phyloP scores from a whole-genome alignment of 2,113 vertebrate genomes.

The Macaca nemestrina region DNA sequence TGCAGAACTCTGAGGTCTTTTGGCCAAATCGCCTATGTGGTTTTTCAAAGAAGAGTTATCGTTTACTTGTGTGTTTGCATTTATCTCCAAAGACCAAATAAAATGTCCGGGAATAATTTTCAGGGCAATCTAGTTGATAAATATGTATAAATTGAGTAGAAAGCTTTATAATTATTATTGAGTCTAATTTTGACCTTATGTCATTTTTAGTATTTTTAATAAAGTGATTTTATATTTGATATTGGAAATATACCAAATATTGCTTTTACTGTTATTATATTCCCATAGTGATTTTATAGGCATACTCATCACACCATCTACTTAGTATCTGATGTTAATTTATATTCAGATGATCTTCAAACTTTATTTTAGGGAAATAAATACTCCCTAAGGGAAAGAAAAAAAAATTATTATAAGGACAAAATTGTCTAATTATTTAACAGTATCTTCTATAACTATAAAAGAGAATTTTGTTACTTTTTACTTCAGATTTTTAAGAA shows the following conservation, averaged over 20 bases:
- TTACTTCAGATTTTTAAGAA: too few species aligned
- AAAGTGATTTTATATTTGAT: neutral
- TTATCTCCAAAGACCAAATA: neutral
- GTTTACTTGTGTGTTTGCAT: neutral
- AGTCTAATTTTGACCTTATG: neutral
- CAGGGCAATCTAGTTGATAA: neutral
- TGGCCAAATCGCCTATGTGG: neutral
- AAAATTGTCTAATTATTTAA: neutral
- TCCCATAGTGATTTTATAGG: neutral
- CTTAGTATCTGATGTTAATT: neutral
- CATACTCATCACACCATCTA: neutral
- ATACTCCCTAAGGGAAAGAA: neutral
- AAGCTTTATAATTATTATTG: neutral
- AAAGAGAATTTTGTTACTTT: neutral
- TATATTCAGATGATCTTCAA: neutral
- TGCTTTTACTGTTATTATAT: neutral
- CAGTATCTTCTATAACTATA: neutral
- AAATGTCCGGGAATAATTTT: neutral
- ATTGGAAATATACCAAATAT: neutral
- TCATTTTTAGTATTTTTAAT: neutral
- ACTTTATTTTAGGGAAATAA: neutral
- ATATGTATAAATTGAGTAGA: neutral
- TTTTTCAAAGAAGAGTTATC: neutral
- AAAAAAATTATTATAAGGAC: neutral
- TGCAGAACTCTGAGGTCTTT: neutral